Conservation (phyloP, 2,113 vertebrate genomes). For the Catagonus wagneri region DNA sequence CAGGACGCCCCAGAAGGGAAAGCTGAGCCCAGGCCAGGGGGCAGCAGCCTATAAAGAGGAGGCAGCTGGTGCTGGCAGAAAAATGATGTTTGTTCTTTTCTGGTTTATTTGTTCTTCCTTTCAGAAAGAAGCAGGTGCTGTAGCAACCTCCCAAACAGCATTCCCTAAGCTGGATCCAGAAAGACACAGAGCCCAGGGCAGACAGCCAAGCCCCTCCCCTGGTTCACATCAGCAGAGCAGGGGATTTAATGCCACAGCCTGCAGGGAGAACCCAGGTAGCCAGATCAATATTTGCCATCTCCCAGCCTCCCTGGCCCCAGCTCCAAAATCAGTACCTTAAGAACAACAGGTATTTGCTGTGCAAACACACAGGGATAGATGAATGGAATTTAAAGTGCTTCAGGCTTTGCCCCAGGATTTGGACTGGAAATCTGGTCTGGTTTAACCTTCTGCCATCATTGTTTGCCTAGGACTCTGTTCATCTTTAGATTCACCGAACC, state of each 20-base stretch:
- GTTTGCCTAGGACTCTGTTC: slow-evolving; percentile 60
- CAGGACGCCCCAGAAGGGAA: background rate
- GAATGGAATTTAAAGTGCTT: slow-evolving; percentile 64
- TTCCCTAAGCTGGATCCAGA: background rate
- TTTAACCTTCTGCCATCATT: background rate
- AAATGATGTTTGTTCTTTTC: background rate
- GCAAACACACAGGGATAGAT: slow-evolving; percentile 50
- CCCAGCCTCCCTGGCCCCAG: background rate
- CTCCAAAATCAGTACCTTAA: slow-evolving; percentile 46
- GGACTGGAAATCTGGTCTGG: slow-evolving; percentile 48
- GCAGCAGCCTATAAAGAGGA: background rate
- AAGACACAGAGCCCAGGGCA: background rate
- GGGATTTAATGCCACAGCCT: background rate
- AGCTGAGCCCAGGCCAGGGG: background rate
- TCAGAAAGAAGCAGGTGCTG: background rate
- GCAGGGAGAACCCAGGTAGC: background rate
- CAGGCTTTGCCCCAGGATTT: background rate
- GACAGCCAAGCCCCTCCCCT: background rate
- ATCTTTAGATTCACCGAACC: slow-evolving; percentile 39
- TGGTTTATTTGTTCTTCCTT: background rate
- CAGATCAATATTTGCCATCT: slow-evolving; percentile 72
- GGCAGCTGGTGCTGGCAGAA: background rate
- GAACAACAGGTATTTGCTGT: slow-evolving; percentile 14
- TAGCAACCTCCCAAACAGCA: background rate
- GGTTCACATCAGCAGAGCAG: background rate